A percentile compares a stretch with the other conserved stretches of the same genome.
These are phyloP conservation scores for Hyperoplus immaculatus DNA, from an alignment of 2,797 vertebrate genomes.

Conservation along the genomic window DNA sequence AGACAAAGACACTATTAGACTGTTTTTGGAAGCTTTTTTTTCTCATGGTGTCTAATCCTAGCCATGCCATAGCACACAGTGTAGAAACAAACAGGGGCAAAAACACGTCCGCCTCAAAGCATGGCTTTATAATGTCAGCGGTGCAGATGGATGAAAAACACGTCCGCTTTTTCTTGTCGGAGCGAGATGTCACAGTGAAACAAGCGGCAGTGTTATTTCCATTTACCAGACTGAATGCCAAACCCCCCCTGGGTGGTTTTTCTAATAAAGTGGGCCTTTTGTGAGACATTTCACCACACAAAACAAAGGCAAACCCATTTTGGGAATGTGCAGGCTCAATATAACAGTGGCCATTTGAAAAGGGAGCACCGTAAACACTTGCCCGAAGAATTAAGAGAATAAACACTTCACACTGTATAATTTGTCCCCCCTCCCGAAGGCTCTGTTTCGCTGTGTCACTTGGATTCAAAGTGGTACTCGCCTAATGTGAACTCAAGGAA, in stretches of 20 bases:
- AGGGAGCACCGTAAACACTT: constrained; percentile 39
- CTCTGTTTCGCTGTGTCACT: constrained; percentile 39
- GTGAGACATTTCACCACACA: constrained; percentile 72
- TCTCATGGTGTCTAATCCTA: constrained; percentile 72
- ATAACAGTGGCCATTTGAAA: constrained; percentile 54
- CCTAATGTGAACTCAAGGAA: constrained; percentile 36
- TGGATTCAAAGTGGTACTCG: constrained; percentile 46
- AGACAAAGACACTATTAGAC: constrained; percentile 83
- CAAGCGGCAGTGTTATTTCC: constrained; percentile 67
- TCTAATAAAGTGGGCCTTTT: constrained; percentile 69
- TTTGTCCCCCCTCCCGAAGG: constrained; percentile 15
- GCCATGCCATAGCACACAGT: constrained; percentile 50
- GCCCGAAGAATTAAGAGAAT: constrained; percentile 38
- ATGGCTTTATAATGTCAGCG: constrained; percentile 58
- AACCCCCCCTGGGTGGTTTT: constrained; percentile 52
- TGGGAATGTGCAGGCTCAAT: constrained; percentile 63
- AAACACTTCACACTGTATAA: constrained; percentile 55
- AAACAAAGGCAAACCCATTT: constrained; percentile 59
- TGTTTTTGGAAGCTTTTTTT: constrained; percentile 66
- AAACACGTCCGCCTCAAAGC: constrained; percentile 65
- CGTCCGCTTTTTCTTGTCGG: constrained; percentile 48
- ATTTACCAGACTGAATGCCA: constrained; percentile 68
- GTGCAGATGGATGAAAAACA: constrained; percentile 62
- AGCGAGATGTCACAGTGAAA: constrained; percentile 67
- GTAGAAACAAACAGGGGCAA: constrained; percentile 56